These are phyloP conservation scores for Esox masquinongy DNA, from an alignment of 2,797 vertebrate species.

Conservation along the genomic window DNA sequence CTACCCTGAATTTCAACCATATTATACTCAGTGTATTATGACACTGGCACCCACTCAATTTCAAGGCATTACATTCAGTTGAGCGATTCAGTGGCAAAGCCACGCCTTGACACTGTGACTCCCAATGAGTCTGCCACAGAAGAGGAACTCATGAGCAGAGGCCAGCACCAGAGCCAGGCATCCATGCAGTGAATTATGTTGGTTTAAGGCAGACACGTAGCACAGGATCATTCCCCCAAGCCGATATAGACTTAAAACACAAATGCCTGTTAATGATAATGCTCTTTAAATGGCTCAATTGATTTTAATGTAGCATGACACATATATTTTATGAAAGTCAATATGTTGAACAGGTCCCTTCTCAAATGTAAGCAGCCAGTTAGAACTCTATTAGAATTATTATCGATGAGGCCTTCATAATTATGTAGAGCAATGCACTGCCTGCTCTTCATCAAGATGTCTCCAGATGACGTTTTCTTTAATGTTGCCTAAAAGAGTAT, in stretches of 20 bases:
- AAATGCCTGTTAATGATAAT: conserved; percentile 69
- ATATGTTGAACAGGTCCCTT: conserved; percentile 62
- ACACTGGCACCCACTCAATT: too few species aligned
- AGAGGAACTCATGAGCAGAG: conserved; percentile 22
- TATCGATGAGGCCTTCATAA: conserved; percentile 69
- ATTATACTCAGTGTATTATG: too few species aligned
- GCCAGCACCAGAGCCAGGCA: conserved; percentile 17
- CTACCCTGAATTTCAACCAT: too few species aligned
- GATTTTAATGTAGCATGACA: conserved; percentile 69
- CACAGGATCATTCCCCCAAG: conserved; percentile 47
- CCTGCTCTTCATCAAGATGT: conserved; percentile 48
- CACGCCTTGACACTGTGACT: too few species aligned
- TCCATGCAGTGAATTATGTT: conserved; percentile 70
- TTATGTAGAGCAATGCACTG: conserved; percentile 56
- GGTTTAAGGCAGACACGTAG: conserved; percentile 58
- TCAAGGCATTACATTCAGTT: too few species aligned
- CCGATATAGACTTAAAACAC: conserved; percentile 52
- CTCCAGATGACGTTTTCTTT: conserved; percentile 44
- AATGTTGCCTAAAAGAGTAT: conserved; percentile 35
- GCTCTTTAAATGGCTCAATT: conserved; percentile 72
- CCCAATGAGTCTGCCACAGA: background rate
- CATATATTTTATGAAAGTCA: conserved; percentile 74
- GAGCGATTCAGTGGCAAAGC: too few species aligned
- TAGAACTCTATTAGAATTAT: conserved; percentile 71
- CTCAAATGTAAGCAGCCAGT: conserved; percentile 66